A percentile compares a stretch with the other conserved stretches of the same genome.
phyloP scores from a whole-genome alignment of 2,113 vertebrate species.

The Salvelinus fontinalis region DNA sequence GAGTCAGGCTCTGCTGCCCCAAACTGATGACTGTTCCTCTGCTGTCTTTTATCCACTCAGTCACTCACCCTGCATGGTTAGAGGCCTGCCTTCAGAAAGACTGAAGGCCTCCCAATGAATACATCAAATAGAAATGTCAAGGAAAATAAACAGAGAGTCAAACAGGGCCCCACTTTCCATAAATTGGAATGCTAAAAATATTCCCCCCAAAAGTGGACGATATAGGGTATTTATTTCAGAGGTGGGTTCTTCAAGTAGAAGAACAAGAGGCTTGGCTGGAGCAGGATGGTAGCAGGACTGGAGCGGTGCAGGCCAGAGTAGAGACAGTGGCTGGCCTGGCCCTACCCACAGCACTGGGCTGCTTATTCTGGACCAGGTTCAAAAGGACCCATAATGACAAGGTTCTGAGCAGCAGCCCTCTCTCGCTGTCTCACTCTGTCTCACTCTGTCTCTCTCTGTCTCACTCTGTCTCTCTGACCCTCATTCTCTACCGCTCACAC shows the following conservation, averaged over 20 bases:
- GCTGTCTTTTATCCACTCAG: background rate
- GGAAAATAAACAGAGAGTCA: too few species aligned
- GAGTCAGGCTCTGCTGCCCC: background rate
- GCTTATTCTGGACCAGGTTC: conserved; percentile 72
- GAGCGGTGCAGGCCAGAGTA: too few species aligned
- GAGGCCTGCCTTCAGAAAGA: too few species aligned
- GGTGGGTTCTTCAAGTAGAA: conserved; percentile 48
- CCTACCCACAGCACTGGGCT: conserved; percentile 48
- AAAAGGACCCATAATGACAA: conserved; percentile 79
- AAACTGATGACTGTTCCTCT: conserved; percentile 4
- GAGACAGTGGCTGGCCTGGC: conserved; percentile 39
- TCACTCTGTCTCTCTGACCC: conserved; percentile 32
- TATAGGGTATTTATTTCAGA: conserved; percentile 59
- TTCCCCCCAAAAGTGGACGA: conserved; percentile 23
- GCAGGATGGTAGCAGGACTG: too few species aligned
- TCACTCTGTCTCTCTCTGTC: conserved; percentile 32
- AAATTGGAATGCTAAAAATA: conserved; percentile 53
- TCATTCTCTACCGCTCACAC: conserved; percentile 48
- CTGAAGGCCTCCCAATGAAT: too few species aligned
- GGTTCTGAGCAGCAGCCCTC: conserved; percentile 45
- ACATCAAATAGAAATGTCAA: too few species aligned
- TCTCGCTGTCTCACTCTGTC: conserved; percentile 9
- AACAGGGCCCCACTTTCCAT: conserved; percentile 28
- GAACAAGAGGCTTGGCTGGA: conserved; percentile 52
- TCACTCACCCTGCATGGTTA: background rate